Base-by-base conservation (phyloP, 2,888 invertebrate genomes). In the Dioctria linearis region DNA sequence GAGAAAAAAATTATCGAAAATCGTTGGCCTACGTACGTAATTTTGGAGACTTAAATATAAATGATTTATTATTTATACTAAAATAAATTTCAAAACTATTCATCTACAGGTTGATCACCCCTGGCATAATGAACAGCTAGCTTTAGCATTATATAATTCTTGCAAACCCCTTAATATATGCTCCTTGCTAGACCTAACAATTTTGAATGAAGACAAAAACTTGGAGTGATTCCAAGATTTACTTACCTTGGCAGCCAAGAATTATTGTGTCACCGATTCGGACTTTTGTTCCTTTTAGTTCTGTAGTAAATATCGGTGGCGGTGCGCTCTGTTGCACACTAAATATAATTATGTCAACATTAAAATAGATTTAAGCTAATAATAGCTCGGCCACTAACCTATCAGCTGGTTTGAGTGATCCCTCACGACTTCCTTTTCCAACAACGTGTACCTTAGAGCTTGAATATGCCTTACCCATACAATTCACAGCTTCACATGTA, bases 401-500 rank as follows among this genome's bases (percentile, higher is more conserved):
- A 85, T 94, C 92, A 37, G 92, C 92, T 73, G 94, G 93, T 85
- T 92, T 92, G 11, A 92, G 87, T 3, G 93, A 93, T 43, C 93
- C 93, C 84, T 95, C 94, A 82, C 93, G 90, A 85, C 93, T 93
- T 80, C 92, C 93, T 82, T 92, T 92, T 13, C 95, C 95, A 75
- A 94, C 92, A 8, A 96, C 94, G 86, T 95, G 95, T 9, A 96
- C 95, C 88, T 93, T 94, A 4, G 96, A 96, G 46, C 95, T 94
- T 79, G 96, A 96, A 86, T 94, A 93, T 1, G 94, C 93, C 82
- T 93, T 92, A 40, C 96, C 96, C 95, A 96, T 95, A 87, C 96
- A 96, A 89, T 96, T 96, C 78, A 93, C 91, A 0, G 96, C 96
- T 87, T 96, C 95, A 85, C 96, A 96, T 0, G 95, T 95, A 87